Evolutionary conservation across 2,113 vertebrate genomes (phyloP), one percentile per base, ranked within the genome.

Genomic region (Microtus pennsylvanicus): DNA sequence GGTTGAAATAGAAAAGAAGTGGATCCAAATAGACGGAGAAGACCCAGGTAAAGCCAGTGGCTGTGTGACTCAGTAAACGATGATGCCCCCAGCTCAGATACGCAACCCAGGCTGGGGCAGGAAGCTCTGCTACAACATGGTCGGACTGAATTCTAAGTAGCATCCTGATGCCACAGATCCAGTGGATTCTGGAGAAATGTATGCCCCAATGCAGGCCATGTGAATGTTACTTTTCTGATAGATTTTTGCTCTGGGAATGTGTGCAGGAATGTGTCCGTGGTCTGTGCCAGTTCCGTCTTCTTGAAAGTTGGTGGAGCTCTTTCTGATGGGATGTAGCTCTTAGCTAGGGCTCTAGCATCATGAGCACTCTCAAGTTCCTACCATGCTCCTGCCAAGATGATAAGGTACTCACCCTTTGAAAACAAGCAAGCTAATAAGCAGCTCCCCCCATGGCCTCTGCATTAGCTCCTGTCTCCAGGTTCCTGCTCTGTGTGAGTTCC

Each of bases 1-100:
- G 99, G 99, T 99, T 98, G 99, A 99, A 98, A 99, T 99, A 97
- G 99, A 99, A 97, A 99, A 99, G 98, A 99, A 99, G 96, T 99
- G 99, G 99, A 99, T 99, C 97, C 99, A 99, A 91, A 99, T 98
- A 24, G 98, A 99, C 86, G 98, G 98, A 97, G 99, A 99, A 50
- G 99, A 99, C 96, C 98, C 99, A 50, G 98, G 99, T 95, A 99
- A 98, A 96, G 98, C 99, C 28, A 98, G 99, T 42, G 99, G 98
- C 86, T 99, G 99, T 69, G 95, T 98, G 74, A 99, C 99, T 89
- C 99, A 99, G 93, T 99, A 97, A 38, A 55, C 3, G 26, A 67
- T 17, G 67, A 55, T 0, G 4, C n/a, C 55, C 16, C 4, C 16
- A 67, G 55, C 92, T 81, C 93, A 81, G 3, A 72, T 52, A 2